Conservation (phyloP, 2,113 vertebrate species). For the Salvelinus alpinus region DNA sequence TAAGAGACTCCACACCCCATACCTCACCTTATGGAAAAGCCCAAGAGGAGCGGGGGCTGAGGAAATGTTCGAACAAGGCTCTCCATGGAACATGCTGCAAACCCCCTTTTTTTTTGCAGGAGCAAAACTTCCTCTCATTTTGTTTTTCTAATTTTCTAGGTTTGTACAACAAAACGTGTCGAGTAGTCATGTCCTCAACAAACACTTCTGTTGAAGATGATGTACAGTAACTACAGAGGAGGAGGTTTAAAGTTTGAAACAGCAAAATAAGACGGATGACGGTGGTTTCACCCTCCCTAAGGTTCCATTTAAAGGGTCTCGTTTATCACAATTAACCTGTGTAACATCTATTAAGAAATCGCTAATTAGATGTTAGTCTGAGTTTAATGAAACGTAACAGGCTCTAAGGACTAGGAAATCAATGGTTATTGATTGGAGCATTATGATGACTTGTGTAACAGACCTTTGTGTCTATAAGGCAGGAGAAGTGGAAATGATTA, state of each 20-base stretch:
- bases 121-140: no score
- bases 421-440: slow-evolving; percentile 9
- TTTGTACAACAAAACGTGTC: background rate
- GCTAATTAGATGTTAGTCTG: slow-evolving; percentile 55
- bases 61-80: no score
- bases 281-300: slow-evolving; percentile 31
- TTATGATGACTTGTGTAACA: slow-evolving; percentile 23
- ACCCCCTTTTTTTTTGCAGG: no score
- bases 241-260: slow-evolving; percentile 22
- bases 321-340: slow-evolving; percentile 67
- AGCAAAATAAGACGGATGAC: slow-evolving; percentile 32
- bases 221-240: slow-evolving; percentile 8
- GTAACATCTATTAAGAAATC: slow-evolving; percentile 37
- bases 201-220: background rate
- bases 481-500: no score
- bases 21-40: no score
- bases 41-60: no score
- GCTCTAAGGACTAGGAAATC: slow-evolving; percentile 36
- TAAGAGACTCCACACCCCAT: no score
- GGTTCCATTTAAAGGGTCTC: slow-evolving; percentile 38
- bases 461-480: no score
- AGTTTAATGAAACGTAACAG: slow-evolving; percentile 54
- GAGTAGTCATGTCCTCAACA: background rate
- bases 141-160: no score
- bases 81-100: no score